Base-by-base conservation (phyloP, 2,888 invertebrate genomes). In the Drosophila percnosoma region DNA sequence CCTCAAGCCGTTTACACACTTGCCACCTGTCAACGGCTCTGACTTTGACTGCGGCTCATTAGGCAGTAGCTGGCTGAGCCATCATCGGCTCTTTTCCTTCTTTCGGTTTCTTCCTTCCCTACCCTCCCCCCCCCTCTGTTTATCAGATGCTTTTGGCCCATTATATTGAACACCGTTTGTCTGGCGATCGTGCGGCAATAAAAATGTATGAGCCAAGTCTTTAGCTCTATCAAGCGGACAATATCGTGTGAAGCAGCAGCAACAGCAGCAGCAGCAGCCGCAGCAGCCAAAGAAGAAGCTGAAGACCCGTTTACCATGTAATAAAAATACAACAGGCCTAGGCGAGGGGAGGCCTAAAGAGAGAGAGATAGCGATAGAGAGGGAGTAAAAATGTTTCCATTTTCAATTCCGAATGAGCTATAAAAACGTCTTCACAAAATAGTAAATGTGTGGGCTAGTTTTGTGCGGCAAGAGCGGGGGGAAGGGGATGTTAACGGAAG, bases 231-330 rank as follows among this genome's bases (percentile, higher is more conserved):
- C 90, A 83, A 86, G 45, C 73, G 65, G 64, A 70, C 73, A 88
- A 90, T 78, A 88, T 90, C 87, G 87, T 88, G 87, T 90, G 87
- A 87, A 88, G 89, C 83, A 70, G 74, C 80, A 70, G 89, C 83
- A 70, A 72, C 80, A 68, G 36, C 60, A 59, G 49, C 27, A 64
- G 54, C 36, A 85, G 88, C 82, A 70, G 73, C 79, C 68, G 42
- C 58, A 55, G 49, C 34, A 55, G 54, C 27, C 61, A 49, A 45
- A 68, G 51, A 29, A 69, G 66, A 51, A 66, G 68, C 60, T 70
- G 45, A 73, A 75, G 68, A 76, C 69, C 57, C 66, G 68, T 66
- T 72, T 82, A 73, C 68, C 64, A 64, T 73, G 76, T 84, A 83
- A 80, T 83, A 81, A 82, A 78, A 75, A 61, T 66, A 71, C 77